Base-by-base conservation (phyloP, 2,888 invertebrate genomes). In the Macaria notata region DNA sequence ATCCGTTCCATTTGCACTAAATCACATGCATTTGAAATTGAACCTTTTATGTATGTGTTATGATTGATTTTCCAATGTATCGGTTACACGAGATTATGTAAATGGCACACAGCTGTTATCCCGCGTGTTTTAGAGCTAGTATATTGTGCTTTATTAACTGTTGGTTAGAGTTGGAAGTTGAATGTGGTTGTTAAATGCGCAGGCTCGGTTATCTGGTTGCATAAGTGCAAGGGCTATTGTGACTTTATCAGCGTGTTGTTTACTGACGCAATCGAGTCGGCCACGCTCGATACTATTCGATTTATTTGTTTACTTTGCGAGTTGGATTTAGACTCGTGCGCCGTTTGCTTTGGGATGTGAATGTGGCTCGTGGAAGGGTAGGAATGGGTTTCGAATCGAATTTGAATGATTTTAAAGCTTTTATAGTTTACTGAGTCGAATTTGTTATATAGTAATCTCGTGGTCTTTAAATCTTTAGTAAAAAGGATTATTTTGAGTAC, bases 141-240 rank as follows among this genome's bases (percentile, higher is more conserved):
- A 46, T 19, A 78, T 72, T 75, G 63, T 76, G 45, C 71, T 63
- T 52, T 81, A 77, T 61, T 39, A 8, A 9, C 54, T 46, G 43
- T 19, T 3, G 0, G 9, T 61, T 74, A 79, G 49, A 67, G 71
- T 59, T 59, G 55, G 73, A 64, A 72, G 63, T 81, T 43, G 71
- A 31, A 44, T 65, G 73, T 38, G 39, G 44, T 56, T 36, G 44
- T 44, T 65, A 72, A 77, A 82, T 83, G 82, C 83, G 83, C 81
- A 84, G 73, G 68, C 70, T 60, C 66, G 69, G 76, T 82, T 86
- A 85, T 86, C 83, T 76, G 63, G 78, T 88, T 88, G 85, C 86
- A 85, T 86, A 88, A 88, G 83, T 78, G 79, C 72, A 71, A 74
- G 79, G 80, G 76, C 79, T 73, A 81, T 84, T 83, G 83, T 83